A percentile compares a stretch with the other conserved stretches of the same genome.
These are phyloP conservation scores for Apostichopus leukothele DNA, from an alignment of 53 echinoderm and acorn worm genomes.

Conservation along the genomic window DNA sequence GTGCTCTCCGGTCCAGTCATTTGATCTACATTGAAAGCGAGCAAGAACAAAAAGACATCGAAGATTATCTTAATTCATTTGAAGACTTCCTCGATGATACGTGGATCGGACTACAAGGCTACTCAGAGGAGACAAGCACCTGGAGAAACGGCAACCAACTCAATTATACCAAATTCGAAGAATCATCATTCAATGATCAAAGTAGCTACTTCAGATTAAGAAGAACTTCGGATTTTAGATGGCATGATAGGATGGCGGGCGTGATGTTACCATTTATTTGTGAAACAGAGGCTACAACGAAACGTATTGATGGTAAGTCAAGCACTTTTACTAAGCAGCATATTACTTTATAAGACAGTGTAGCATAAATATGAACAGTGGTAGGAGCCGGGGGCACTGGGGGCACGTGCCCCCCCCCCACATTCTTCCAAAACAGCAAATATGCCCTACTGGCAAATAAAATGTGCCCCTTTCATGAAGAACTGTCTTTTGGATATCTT, in stretches of 20 bases:
- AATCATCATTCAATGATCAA: background rate
- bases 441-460: no score
- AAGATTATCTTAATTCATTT: background rate
- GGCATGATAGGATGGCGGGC: background rate
- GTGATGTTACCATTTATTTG: background rate
- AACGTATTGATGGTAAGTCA: background rate
- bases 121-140: background rate
- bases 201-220: background rate
- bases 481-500: no score
- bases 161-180: background rate
- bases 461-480: no score
- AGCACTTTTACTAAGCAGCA: no score
- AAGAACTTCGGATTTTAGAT: background rate
- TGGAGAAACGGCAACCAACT: background rate
- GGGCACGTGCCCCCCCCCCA: no score
- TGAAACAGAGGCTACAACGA: background rate
- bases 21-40: background rate
- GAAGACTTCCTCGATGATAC: background rate
- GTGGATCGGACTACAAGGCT: background rate
- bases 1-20: background rate
- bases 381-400: no score
- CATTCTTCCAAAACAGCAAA: no score
- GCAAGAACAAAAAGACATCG: background rate
- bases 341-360: no score
- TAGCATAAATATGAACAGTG: no score